Percentiles rank a stretch among this genome's conserved stretches.
Evolutionary conservation across 2,888 invertebrate genomes (phyloP).

Genomic region (Cephonodes hylas): DNA sequence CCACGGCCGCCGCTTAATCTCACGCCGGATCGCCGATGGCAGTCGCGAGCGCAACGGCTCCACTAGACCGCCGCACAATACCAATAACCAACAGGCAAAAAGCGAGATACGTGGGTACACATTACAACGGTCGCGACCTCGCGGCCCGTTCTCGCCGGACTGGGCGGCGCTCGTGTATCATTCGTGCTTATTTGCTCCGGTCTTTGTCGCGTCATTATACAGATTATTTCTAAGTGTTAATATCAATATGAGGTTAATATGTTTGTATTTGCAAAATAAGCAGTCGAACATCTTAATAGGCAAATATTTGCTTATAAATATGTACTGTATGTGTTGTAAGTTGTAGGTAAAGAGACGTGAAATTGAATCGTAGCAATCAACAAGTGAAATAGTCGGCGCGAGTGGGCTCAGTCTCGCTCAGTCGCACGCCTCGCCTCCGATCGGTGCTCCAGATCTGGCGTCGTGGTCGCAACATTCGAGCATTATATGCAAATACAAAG

Average conservation of each 20-base stretch:
- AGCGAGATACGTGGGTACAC: conserved; percentile 47
- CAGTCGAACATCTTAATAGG: conserved; percentile 30
- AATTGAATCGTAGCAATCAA: conserved; percentile 49
- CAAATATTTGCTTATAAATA: conserved; percentile 32
- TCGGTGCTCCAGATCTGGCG: conserved; percentile 69
- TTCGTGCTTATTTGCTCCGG: not conserved
- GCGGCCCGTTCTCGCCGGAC: conserved; percentile 39
- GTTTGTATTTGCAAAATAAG: conserved; percentile 32
- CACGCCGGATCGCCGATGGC: conserved; percentile 70
- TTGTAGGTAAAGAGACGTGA: conserved; percentile 28
- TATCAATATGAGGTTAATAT: not conserved
- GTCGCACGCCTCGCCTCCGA: conserved; percentile 54
- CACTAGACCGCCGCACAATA: conserved; percentile 69
- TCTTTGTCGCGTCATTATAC: not conserved
- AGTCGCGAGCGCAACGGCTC: conserved; percentile 54
- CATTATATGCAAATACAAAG: conserved; percentile 71
- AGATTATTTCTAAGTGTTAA: not conserved
- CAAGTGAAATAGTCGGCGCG: conserved; percentile 41
- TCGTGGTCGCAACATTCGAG: conserved; percentile 64
- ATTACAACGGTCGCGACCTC: conserved; percentile 31
- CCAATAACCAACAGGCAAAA: conserved; percentile 44
- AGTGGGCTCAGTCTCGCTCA: conserved; percentile 18
- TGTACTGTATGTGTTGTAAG: conserved; percentile 14
- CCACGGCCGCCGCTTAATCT: conserved; percentile 69
- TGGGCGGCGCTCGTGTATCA: conserved; percentile 30